Conservation (phyloP, 2,888 invertebrate genomes). For the Hybos culiciformis region DNA sequence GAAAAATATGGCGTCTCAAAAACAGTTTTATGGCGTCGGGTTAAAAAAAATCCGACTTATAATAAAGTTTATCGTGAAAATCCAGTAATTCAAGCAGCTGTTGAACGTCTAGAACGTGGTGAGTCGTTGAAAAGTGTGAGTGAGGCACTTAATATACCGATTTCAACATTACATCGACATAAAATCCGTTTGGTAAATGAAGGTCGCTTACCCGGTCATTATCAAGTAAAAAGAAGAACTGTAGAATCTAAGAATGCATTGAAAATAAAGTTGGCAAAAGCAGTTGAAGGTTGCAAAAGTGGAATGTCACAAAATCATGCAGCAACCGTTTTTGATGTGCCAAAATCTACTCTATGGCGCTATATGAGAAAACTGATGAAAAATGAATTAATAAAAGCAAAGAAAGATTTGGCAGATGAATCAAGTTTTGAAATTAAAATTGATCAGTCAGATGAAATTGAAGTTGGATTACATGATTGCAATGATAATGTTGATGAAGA, state of each 20-base stretch:
- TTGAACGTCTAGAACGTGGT: conserved; percentile 29
- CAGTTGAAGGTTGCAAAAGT: conserved; percentile 30
- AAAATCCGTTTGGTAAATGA: conserved; percentile 31
- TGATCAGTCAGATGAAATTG: too few relatives aligned
- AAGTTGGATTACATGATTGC: too few relatives aligned
- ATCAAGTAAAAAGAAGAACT: conserved; percentile 28
- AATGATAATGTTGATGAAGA: too few relatives aligned
- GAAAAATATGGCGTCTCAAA: conserved; percentile 32
- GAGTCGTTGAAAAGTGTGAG: conserved; percentile 33
- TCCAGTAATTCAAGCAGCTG: conserved; percentile 27
- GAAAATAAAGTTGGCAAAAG: conserved; percentile 28
- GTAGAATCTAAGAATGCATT: conserved; percentile 30
- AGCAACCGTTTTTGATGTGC: conserved; percentile 31
- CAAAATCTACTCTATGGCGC: conserved; percentile 35
- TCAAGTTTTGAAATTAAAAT: too few relatives aligned
- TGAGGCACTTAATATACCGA: conserved; percentile 33
- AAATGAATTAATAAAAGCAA: too few relatives aligned
- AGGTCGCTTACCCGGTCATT: conserved; percentile 30
- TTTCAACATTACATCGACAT: conserved; percentile 34
- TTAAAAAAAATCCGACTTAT: conserved; percentile 30
- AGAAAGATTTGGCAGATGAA: too few relatives aligned
- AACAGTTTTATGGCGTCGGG: conserved; percentile 33
- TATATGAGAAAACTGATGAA: too few relatives aligned
- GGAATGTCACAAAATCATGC: conserved; percentile 37
- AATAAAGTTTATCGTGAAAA: conserved; percentile 30